Conservation (phyloP, 2,113 vertebrate species). For the Mesocricetus auratus region DNA sequence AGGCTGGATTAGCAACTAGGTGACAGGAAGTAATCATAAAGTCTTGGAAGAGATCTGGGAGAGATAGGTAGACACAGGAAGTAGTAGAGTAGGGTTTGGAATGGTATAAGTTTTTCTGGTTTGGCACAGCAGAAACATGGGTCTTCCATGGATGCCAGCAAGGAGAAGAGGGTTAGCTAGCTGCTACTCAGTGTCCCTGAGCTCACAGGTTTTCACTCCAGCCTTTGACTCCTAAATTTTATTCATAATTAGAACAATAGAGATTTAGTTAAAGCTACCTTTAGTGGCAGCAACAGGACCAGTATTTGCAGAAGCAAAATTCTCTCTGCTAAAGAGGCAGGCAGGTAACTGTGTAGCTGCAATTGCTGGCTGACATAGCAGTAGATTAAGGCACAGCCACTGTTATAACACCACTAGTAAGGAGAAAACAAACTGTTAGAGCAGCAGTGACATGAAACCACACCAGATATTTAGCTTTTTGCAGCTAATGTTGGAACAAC, state of each 20-base stretch:
- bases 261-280: neutral
- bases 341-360: neutral
- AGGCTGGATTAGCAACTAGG: neutral
- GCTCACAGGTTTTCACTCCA: neutral
- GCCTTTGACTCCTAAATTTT: neutral
- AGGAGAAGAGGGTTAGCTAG: neutral
- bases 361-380: neutral
- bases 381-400: neutral
- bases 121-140: neutral
- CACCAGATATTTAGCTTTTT: neutral
- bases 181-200: neutral
- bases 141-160: neutral
- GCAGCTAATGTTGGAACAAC: neutral
- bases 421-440: neutral
- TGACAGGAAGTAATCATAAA: neutral
- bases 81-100: neutral
- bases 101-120: neutral
- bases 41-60: neutral
- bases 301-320: neutral
- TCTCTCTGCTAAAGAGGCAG: neutral
- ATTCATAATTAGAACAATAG: neutral
- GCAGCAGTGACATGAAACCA: neutral
- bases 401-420: neutral
- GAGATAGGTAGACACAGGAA: neutral
- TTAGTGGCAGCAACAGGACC: neutral